phyloP scores from a whole-genome alignment of 92 coral and sea anemone species.

The Umimayanthus chanpuru region DNA sequence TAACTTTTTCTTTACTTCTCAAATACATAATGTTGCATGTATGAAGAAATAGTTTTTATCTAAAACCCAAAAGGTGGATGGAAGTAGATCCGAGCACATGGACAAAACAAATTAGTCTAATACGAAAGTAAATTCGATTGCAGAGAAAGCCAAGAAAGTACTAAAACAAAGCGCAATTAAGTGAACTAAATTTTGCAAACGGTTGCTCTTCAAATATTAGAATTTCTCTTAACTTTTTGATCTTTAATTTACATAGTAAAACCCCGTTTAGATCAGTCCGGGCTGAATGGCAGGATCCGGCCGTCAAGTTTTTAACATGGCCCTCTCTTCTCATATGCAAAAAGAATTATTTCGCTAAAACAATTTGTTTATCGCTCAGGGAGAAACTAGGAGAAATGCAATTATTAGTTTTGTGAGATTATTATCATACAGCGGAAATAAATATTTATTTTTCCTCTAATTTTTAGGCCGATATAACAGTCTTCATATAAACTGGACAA shows the following conservation, averaged over 20 bases:
- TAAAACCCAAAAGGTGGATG: background rate
- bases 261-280: background rate
- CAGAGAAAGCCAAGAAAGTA: background rate
- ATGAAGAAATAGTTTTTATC: background rate
- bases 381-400: conserved; percentile 9
- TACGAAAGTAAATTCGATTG: background rate
- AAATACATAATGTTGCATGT: background rate
- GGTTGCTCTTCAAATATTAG: conserved; percentile 8
- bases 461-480: conserved; percentile 9
- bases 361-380: conserved; percentile 13
- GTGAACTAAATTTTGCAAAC: conserved; percentile 9
- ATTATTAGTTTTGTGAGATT: conserved; percentile 22
- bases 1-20: background rate
- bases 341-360: conserved; percentile 10
- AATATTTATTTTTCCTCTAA: conserved; percentile 6
- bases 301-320: background rate
- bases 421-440: conserved; percentile 20
- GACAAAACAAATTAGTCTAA: conserved; percentile 7
- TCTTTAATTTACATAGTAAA: conserved; percentile 18
- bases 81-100: background rate
- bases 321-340: background rate
- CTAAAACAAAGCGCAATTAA: background rate
- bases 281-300: conserved; percentile 23
- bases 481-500: conserved; percentile 18
- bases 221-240: conserved; percentile 30